These are phyloP conservation scores for Dissostichus mawsoni DNA, from an alignment of 2,113 vertebrate species.

Conservation along the genomic window DNA sequence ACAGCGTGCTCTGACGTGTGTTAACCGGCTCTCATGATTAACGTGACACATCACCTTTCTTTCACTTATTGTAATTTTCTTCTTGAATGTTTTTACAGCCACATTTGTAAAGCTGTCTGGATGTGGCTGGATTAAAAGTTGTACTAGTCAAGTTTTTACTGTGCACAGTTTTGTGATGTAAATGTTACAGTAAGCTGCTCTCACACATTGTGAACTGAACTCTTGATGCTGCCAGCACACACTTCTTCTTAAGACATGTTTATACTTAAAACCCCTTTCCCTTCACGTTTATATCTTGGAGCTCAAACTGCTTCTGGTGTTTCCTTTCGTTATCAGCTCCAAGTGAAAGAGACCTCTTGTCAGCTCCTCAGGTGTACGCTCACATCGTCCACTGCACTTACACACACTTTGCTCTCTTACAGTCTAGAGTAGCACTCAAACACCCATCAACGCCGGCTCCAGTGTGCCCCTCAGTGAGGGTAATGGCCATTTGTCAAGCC, in stretches of 20 bases:
- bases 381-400: constrained; percentile 43
- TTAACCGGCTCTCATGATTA: constrained; percentile 32
- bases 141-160: constrained; percentile 46
- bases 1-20: constrained; percentile 36
- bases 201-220: constrained; percentile 39
- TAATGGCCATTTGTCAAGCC: constrained; percentile 62
- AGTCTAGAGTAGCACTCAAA: constrained; percentile 53
- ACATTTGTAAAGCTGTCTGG: constrained; percentile 24
- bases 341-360: constrained; percentile 44
- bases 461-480: constrained; percentile 38
- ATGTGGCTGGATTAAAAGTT: constrained; percentile 42
- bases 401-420: constrained; percentile 19
- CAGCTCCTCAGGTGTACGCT: constrained; percentile 68
- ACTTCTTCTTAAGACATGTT: constrained; percentile 21
- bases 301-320: constrained; percentile 33
- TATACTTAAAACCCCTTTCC: constrained; percentile 18
- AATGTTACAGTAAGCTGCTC: constrained; percentile 48
- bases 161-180: constrained; percentile 54
- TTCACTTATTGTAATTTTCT: too few relatives aligned
- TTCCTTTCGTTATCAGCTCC: constrained; percentile 41
- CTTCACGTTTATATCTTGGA: constrained; percentile 29
- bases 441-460: constrained; percentile 8
- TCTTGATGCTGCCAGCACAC: constrained; percentile 46
- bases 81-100: constrained; percentile 42
- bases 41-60: not conserved